A percentile compares a stretch with the other conserved stretches of the same genome.
These are phyloP conservation scores for Malthinus seriepunctatus DNA, from an alignment of 2,888 invertebrate species.

Conservation along the genomic window DNA sequence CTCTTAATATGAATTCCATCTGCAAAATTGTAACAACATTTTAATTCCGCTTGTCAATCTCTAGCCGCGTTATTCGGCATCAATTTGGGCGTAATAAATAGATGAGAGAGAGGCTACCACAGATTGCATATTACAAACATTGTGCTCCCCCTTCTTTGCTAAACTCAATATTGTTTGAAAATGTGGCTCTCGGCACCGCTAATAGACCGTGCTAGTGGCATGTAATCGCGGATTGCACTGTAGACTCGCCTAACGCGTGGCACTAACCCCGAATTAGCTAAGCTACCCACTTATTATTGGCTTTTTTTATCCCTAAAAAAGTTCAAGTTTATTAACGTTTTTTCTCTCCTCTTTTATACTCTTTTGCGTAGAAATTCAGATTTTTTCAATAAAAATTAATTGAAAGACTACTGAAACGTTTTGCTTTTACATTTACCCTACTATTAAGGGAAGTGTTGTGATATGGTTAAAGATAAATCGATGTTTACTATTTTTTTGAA, in stretches of 20 bases:
- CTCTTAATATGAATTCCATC: slow-evolving; percentile 15
- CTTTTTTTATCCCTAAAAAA: slow-evolving; percentile 17
- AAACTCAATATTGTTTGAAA: slow-evolving; percentile 30
- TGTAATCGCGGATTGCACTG: slow-evolving; percentile 33
- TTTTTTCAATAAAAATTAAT: no score
- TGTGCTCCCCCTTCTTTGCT: slow-evolving; percentile 22
- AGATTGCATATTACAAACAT: slow-evolving; percentile 32
- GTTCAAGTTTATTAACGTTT: slow-evolving; percentile 22
- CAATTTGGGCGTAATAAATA: slow-evolving; percentile 32
- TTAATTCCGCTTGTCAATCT: slow-evolving; percentile 31
- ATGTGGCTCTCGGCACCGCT: slow-evolving; percentile 26
- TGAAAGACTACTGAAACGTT: no score
- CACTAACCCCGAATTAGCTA: slow-evolving; percentile 24
- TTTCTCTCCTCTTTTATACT: background rate
- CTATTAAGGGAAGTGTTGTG: no score
- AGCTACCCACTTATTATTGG: slow-evolving; percentile 20
- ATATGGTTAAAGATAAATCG: no score
- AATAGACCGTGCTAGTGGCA: slow-evolving; percentile 32
- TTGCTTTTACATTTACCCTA: no score
- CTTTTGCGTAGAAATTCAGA: no score
- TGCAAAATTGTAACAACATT: slow-evolving; percentile 25
- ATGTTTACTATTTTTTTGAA: no score
- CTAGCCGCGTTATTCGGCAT: slow-evolving; percentile 17
- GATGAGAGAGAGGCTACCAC: slow-evolving; percentile 29
- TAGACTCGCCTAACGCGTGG: slow-evolving; percentile 35